These are phyloP conservation scores for Metopia argyrocephala DNA, from an alignment of 2,888 invertebrate species.

Conservation along the genomic window DNA sequence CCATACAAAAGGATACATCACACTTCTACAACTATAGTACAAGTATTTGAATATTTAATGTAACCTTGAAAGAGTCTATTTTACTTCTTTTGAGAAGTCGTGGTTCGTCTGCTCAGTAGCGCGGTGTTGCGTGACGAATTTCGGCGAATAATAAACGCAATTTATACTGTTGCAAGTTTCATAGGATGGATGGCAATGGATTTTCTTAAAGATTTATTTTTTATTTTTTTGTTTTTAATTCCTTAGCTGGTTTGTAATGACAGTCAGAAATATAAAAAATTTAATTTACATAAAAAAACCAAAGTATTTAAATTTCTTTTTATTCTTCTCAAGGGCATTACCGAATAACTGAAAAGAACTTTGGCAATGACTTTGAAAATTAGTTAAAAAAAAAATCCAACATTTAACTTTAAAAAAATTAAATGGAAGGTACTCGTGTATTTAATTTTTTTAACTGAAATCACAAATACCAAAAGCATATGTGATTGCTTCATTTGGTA, in stretches of 20 bases:
- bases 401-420: no score
- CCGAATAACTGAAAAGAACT: conserved; percentile 12
- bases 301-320: conserved; percentile 2
- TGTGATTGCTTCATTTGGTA: no score
- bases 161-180: no score
- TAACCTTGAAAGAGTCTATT: conserved; percentile 35
- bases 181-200: no score
- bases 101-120: neutral
- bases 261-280: conserved; percentile 32
- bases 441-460: no score
- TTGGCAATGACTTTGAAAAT: conserved; percentile 21
- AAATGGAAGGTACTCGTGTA: no score
- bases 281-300: conserved; percentile 33
- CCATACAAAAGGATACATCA: neutral
- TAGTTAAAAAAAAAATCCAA: no score
- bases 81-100: no score
- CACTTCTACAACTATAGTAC: no score
- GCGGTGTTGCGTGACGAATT: neutral
- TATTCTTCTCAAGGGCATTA: conserved; percentile 22
- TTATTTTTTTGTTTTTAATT: neutral
- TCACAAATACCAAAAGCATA: no score
- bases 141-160: neutral
- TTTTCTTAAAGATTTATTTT: neutral
- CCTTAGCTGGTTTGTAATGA: conserved; percentile 26
- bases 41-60: conserved; percentile 10